Base-by-base conservation (phyloP, 2,888 invertebrate species). In the Mimachlamys varia region DNA sequence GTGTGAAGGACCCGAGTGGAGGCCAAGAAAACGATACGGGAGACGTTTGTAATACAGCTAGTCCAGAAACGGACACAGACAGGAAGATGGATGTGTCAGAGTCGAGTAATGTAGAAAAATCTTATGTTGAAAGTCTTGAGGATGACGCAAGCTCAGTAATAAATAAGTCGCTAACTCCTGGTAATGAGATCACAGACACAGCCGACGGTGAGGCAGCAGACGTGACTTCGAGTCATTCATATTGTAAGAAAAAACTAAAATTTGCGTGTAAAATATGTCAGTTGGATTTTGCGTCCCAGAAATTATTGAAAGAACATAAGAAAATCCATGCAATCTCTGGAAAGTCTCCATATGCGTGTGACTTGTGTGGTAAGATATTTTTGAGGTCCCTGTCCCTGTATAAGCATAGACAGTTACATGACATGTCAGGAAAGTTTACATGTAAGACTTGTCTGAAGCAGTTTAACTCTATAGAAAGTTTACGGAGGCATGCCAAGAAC, bases 301-400 rank as follows among this genome's bases (percentile, higher is more conserved):
- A 33, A 27, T 33, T 76, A 33, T 33, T 76, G 33, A 76, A 76
- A 76, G 76, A 76, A 15, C 76, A 76, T 33, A 33, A 33, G 13
- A 76, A 76, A 27, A 76, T 76, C 27, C 76, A 76, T 33, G 19
- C 7, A 13, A 76, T 76, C 12, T 19, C 76, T 76, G 76, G 76
- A 33, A 76, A 76, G 27, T 76, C 76, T 33, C 76, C 76, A 10
- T 76, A 76, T 76, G 76, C 76, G 0, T 76, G 76, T 76, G 76
- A 76, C 76, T 76, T 76, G 76, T 76, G 76, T 76, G 76, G 76
- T 12, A 76, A 76, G 33, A 76, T 76, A 76, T 76, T 76, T 15
- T 27, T 76, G 33, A 76, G 76, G 33, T 76, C 76, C 76, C 17
- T 76, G 76, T 76, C 76, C 17, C 27, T 76, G 27, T 76, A 76